Conservation (phyloP, 2,888 invertebrate species). For the Agriotes lineatus region DNA sequence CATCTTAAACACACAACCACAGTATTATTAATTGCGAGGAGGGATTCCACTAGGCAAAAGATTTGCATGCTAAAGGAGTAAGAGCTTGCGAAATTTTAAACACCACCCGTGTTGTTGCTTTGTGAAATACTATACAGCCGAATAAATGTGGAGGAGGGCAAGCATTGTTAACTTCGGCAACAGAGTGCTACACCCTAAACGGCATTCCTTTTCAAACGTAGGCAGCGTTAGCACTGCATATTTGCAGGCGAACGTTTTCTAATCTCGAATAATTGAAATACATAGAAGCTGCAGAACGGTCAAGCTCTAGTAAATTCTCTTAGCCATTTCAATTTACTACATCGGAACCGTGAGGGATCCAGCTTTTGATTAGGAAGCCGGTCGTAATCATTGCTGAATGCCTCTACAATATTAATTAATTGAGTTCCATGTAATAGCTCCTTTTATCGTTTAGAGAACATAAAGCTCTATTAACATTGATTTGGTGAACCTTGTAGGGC, state of each 20-base stretch:
- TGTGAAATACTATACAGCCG: too few species aligned
- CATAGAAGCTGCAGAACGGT: conserved; percentile 38
- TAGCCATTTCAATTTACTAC: conserved; percentile 45
- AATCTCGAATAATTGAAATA: conserved; percentile 37
- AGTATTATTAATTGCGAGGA: conserved; percentile 9
- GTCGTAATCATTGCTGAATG: conserved; percentile 48
- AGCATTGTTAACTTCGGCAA: neutral
- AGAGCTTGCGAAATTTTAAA: neutral
- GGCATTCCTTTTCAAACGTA: conserved; percentile 12
- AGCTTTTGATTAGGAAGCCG: conserved; percentile 49
- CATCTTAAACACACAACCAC: conserved; percentile 6
- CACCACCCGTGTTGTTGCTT: too few species aligned
- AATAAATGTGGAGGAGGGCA: too few species aligned
- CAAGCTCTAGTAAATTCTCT: conserved; percentile 46
- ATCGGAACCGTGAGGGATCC: conserved; percentile 42
- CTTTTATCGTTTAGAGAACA: conserved; percentile 40
- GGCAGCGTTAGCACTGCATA: neutral
- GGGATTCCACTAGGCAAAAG: neutral
- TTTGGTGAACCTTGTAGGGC: conserved; percentile 31
- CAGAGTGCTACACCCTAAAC: conserved; percentile 6
- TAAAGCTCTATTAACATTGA: conserved; percentile 40
- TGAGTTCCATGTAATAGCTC: conserved; percentile 46
- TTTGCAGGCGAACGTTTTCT: conserved; percentile 28
- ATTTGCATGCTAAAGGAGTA: conserved; percentile 21
- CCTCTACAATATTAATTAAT: conserved; percentile 50